Percentiles rank a stretch among this genome's conserved stretches.
These are phyloP conservation scores for Ornithoptera priamus DNA, from an alignment of 2,888 invertebrate genomes.

Conservation along the genomic window DNA sequence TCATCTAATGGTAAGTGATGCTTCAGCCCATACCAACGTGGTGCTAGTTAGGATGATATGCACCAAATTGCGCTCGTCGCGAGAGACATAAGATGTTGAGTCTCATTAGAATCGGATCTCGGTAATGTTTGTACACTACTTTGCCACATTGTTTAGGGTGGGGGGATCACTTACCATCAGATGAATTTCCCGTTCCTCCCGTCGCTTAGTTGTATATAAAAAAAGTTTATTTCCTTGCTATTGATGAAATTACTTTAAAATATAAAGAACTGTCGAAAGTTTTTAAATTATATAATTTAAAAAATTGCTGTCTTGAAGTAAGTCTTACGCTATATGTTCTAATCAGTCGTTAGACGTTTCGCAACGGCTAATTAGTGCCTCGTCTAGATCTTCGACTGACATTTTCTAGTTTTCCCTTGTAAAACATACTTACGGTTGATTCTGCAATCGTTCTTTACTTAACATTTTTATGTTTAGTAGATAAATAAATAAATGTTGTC, in stretches of 20 bases:
- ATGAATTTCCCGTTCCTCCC: too few species aligned
- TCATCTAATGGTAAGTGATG: too few species aligned
- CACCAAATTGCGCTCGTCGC: too few species aligned
- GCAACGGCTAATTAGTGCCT: slow-evolving; percentile 29
- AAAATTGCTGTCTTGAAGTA: background rate
- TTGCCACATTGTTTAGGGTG: too few species aligned
- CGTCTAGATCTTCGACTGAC: slow-evolving; percentile 13
- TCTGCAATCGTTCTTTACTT: slow-evolving; percentile 2
- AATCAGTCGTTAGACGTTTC: slow-evolving; percentile 7
- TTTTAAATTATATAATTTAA: background rate
- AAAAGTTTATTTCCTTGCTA: background rate
- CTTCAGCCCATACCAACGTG: too few species aligned
- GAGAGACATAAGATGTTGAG: too few species aligned
- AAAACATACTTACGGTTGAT: slow-evolving; percentile 13
- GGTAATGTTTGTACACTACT: too few species aligned
- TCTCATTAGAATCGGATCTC: too few species aligned
- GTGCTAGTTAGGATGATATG: too few species aligned
- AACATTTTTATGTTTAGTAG: background rate
- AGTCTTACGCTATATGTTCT: background rate
- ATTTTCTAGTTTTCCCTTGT: slow-evolving; percentile 33
- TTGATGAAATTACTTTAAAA: background rate
- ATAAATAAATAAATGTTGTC: background rate
- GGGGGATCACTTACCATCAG: too few species aligned
- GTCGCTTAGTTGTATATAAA: background rate
- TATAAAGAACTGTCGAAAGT: too few species aligned